phyloP scores from a whole-genome alignment of 2,888 invertebrate genomes.

The Aporophyla lueneburgensis region DNA sequence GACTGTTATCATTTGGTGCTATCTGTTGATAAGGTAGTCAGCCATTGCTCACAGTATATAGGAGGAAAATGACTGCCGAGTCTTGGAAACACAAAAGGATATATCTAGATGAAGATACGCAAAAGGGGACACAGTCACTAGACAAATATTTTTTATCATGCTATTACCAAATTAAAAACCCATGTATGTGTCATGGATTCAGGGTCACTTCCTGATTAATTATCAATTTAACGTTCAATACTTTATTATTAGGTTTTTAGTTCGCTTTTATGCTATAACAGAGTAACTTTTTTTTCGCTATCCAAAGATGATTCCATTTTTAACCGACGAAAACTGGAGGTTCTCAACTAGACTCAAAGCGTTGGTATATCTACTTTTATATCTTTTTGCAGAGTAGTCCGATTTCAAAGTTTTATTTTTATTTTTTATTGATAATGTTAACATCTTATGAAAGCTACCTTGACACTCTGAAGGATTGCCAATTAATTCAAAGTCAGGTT shows the following conservation, averaged over 20 bases:
- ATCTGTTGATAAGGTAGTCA: slow-evolving; percentile 75
- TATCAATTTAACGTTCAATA: background rate
- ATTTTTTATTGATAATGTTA: background rate
- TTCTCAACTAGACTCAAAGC: no score
- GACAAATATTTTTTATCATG: slow-evolving; percentile 26
- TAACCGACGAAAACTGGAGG: no score
- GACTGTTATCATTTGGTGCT: slow-evolving; percentile 73
- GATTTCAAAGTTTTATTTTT: no score
- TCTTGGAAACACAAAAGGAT: slow-evolving; percentile 57
- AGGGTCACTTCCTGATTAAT: background rate
- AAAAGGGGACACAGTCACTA: slow-evolving; percentile 12
- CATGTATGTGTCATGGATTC: background rate
- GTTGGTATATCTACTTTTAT: no score
- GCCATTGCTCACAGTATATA: slow-evolving; percentile 42
- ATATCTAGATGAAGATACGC: slow-evolving; percentile 9
- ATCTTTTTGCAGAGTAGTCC: no score
- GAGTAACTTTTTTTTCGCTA: background rate
- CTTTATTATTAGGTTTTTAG: background rate
- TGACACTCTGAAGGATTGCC: no score
- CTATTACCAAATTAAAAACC: slow-evolving; percentile 22
- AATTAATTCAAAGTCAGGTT: background rate
- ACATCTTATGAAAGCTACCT: no score
- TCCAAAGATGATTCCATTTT: background rate
- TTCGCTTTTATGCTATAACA: no score
- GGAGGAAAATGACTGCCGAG: slow-evolving; percentile 34